Base-by-base conservation (phyloP, 2,113 vertebrate genomes). In the Malurus elegans region DNA sequence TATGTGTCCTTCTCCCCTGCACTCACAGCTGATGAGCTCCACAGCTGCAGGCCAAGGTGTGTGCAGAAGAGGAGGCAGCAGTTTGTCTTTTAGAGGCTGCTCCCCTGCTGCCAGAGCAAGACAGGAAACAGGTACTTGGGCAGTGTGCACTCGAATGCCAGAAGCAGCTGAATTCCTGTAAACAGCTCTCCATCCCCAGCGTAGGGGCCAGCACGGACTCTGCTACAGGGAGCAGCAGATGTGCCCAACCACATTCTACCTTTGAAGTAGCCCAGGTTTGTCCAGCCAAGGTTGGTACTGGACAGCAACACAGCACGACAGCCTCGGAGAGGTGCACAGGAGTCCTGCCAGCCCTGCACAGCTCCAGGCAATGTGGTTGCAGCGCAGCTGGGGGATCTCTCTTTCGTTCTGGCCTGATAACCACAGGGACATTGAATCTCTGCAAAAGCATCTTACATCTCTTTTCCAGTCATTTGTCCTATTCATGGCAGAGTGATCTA, bases 151-250 rank as follows among this genome's bases (percentile, higher is more conserved):
- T 70, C 40, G 32, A 12, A 9, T 0, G 0, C 34, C 56, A 47
- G 60, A 36, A 53, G 66, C 31, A 0, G 1, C 4, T 15, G 1
- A 0, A 2, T 19, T 80, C 29, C 50, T 21, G 47, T 25, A 51
- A 69, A 5, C 14, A 24, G 5, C 5, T 17, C 9, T 34, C 25
- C 6, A 3, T n/a, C 20, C 23, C 15, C 4, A 0, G 5, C 20
- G 50, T n/a, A 5, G 6, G 12, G 19, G 16, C n/a, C 21, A 75
- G 61, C 34, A 32, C 19, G 34, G 19, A 38, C 10, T 29, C 42
- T 0, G 0, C 18, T 1, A 0, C 20, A 3, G 44, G 42, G 10
- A 28, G 25, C 69, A 34, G 29, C 32, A 32, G 10, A 0, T 0
- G 1, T 13, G 16, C 24, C 19, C 8, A 18, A 20, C 4, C 1